Evolutionary conservation across 2,797 vertebrate species (phyloP).

Genomic region (Menidia menidia): DNA sequence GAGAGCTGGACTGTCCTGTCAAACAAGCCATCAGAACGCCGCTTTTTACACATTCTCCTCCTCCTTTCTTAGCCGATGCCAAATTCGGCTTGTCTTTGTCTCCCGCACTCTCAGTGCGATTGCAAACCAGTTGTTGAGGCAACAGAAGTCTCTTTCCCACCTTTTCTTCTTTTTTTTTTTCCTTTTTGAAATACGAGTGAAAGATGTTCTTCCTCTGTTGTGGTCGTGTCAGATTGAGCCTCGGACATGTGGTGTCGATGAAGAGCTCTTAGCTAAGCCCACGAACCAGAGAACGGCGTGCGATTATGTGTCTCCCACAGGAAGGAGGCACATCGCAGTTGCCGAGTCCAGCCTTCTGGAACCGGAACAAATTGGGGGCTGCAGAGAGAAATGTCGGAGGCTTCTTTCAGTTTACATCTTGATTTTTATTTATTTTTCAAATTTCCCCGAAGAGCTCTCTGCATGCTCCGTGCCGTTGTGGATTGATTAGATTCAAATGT

Average conservation of each 20-base stretch:
- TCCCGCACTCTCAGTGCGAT: constrained; percentile 1
- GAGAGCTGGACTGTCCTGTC: constrained; percentile 52
- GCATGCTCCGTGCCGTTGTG: too few relatives aligned
- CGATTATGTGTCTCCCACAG: not conserved
- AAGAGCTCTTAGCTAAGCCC: constrained; percentile 5
- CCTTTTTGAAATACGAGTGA: constrained; percentile 7
- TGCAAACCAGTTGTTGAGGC: constrained; percentile 20
- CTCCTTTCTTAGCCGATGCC: constrained; percentile 23
- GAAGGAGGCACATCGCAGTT: not conserved
- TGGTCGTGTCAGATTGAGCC: constrained; percentile 24
- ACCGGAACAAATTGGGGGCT: not conserved
- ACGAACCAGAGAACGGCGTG: not conserved
- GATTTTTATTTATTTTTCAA: not conserved
- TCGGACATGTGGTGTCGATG: constrained; percentile 16
- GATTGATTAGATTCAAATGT: too few relatives aligned
- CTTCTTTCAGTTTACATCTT: not conserved
- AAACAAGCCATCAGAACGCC: constrained; percentile 65
- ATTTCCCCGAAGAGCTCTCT: too few relatives aligned
- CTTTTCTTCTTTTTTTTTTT: constrained; percentile 27
- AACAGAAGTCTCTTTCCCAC: constrained; percentile 25
- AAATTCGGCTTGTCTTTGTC: constrained; percentile 14
- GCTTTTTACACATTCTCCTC: constrained; percentile 47
- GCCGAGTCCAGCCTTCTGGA: not conserved
- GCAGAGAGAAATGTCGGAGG: not conserved
- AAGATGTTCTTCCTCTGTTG: constrained; percentile 25